Evolutionary conservation across 2,797 vertebrate genomes (phyloP).

Genomic region (Pachyuromys duprasi): DNA sequence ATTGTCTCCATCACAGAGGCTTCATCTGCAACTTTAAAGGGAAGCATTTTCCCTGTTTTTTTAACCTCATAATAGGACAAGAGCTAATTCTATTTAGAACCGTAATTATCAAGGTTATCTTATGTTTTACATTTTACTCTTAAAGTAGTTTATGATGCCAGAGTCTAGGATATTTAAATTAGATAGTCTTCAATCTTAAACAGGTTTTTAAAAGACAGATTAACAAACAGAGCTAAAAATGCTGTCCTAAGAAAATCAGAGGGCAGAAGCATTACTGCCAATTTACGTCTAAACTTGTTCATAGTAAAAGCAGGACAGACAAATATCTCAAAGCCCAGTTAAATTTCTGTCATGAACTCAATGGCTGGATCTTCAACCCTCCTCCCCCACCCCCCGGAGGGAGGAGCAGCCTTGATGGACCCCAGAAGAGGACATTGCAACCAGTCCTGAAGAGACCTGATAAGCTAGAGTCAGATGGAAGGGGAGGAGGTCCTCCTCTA

Average conservation of each 20-base stretch:
- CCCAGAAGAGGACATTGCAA: too few species aligned
- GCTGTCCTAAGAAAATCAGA: neutral
- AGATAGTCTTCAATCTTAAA: neutral
- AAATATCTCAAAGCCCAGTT: conserved; percentile 29
- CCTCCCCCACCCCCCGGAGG: too few species aligned
- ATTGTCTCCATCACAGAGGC: neutral
- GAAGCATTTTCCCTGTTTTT: neutral
- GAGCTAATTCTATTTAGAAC: neutral
- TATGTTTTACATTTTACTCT: neutral
- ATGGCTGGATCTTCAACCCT: too few species aligned
- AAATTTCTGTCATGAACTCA: too few species aligned
- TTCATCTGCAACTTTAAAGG: neutral
- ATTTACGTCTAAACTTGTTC: conserved; percentile 44
- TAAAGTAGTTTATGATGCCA: neutral
- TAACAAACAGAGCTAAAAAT: neutral
- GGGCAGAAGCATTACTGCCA: conserved; percentile 7
- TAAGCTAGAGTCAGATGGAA: too few species aligned
- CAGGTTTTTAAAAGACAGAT: conserved; percentile 17
- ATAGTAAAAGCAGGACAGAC: neutral
- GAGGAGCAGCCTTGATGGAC: too few species aligned
- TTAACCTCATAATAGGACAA: neutral
- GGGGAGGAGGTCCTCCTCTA: too few species aligned
- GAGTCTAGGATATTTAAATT: neutral
- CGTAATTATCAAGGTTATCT: neutral
- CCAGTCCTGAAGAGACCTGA: too few species aligned